Base-by-base conservation (phyloP, 92 coral and sea anemone genomes). In the Parazoanthus atlanticus region DNA sequence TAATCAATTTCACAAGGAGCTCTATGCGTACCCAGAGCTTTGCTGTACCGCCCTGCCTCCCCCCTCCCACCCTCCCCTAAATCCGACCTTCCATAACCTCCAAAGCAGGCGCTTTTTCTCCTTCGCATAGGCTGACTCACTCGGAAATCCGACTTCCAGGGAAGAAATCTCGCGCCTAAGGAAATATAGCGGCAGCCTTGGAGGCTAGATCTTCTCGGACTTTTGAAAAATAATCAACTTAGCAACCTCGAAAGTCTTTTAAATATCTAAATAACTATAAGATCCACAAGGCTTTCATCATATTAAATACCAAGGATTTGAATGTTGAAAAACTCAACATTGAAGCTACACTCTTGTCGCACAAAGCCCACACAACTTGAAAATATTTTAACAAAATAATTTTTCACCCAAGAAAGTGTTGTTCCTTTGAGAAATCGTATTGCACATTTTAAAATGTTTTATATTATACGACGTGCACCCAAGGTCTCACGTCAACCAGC, bases 401-500 rank as follows among this genome's bases (percentile, higher is more conserved):
- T 19, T 49, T 26, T n/a, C 33, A 47, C 36, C 66, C 66, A 78
- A 61, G 25, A 61, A 47, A 49, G 19, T 23, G 21, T 41, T 77
- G 38, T 77, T 40, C 81, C 31, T 77, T 77, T 77, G 46, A 43
- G 81, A 77, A 77, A 77, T 77, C 38, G 6, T 76, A 76, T 43
- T 77, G 29, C 25, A 77, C 40, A 77, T n/a, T 38, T 38, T 11
- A 43, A 77, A 77, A 77, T 77, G 46, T 25, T 77, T 41, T 34
- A 77, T 8, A 43, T 38, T 43, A 43, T 7, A 77, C 56, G 81
- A 26, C 33, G 81, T 77, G 23, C 19, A 13, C 10, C 10, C 19
- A 1, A 13, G 17, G 58, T 52, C 19, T 13, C 58, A 15, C 58
- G 58, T 52, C 3, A 52, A 52, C 17, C 49, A 43, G 49, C 49